Evolutionary conservation across 2,113 vertebrate species (phyloP), one percentile per base, ranked within the genome.

Genomic region (Pomatorhinus ruficollis): DNA sequence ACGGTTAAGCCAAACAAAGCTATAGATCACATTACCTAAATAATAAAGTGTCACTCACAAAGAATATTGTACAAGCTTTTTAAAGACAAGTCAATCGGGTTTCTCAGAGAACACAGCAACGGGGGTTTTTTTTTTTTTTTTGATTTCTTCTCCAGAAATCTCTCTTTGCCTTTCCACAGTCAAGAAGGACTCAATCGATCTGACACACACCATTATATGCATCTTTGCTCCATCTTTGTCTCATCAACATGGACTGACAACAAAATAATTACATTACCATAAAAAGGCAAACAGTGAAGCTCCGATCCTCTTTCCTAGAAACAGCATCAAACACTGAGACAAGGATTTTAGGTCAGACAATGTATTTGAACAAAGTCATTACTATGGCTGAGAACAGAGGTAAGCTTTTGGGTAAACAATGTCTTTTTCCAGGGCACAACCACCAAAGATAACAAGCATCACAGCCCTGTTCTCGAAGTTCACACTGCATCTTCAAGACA

Each of bases 131-230:
- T 49, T 21, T 6, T 6, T 20, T 59, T 33, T 53, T 25, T 33
- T 17, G 2, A 30, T 33, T 69, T 61, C 31, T 57, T 40, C 60
- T 57, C 60, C 69, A 69, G 78, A 84, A 69, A 52, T 27, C 10
- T 52, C n/a, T 12, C 25, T 39, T 54, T 27, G 54, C 50, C n/a
- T 10, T 39, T 30, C 37, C 30, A 19, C 35, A 78, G 40, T 21
- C 22, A 10, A 39, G 11, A 22, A n/a, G 28, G 25, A 50, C 16
- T 44, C 17, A 2, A 20, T 37, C 0, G 1, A 35, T 28, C 47
- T 7, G 4, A 40, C 33, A 30, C 31, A 45, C 22, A 35, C 5
- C 4, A 6, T 8, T 44, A 0, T 1, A 23, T 2, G 30, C 20
- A 31, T 6, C 15, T 65, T 16, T 30, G 44, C 25, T 75, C 39